These are phyloP conservation scores for Acomys russatus DNA, from an alignment of 2,797 vertebrate species.

Conservation along the genomic window DNA sequence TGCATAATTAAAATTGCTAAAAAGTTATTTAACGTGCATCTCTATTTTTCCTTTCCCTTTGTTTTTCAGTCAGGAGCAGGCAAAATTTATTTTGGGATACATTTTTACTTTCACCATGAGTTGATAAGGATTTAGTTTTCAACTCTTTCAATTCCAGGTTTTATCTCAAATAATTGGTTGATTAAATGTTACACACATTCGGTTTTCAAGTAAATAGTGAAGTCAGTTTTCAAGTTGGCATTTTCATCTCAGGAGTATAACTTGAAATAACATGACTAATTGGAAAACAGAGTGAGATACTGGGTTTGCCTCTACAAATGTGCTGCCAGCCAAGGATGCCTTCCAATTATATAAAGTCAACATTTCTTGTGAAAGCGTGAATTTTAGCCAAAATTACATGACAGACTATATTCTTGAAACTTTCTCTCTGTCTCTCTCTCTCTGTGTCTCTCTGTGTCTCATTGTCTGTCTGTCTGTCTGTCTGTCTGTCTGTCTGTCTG, in stretches of 20 bases:
- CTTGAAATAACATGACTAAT: conserved; percentile 31
- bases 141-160: neutral
- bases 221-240: neutral
- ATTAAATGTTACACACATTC: neutral
- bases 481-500: no score
- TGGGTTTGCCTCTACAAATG: conserved; percentile 31
- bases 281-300: conserved; percentile 30
- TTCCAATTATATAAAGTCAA: neutral
- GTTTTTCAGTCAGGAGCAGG: neutral
- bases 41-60: neutral
- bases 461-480: no score
- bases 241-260: conserved; percentile 19
- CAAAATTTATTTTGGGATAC: conserved; percentile 43
- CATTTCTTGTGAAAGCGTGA: neutral
- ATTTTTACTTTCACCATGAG: conserved; percentile 13
- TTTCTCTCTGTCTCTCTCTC: no score
- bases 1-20: conserved; percentile 75
- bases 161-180: conserved; percentile 50
- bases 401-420: neutral
- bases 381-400: neutral
- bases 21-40: conserved; percentile 12
- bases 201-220: conserved; percentile 39
- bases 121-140: conserved; percentile 26
- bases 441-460: neutral
- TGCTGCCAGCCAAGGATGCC: neutral